These are phyloP conservation scores for Clusia tigrina DNA, from an alignment of 2,888 invertebrate species.

Conservation along the genomic window DNA sequence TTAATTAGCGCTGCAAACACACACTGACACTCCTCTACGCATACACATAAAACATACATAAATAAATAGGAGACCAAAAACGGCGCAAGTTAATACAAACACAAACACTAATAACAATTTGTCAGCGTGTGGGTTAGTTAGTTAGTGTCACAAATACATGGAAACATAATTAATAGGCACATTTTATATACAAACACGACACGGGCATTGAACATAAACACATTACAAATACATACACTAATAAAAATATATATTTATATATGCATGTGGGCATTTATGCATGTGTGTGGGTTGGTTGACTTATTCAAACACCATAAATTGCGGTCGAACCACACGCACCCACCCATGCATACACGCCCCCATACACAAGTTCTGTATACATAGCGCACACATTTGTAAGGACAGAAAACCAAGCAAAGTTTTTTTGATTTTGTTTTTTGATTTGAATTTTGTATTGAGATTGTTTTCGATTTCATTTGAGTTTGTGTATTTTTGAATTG, in stretches of 20 bases:
- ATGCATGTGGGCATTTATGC: conserved; percentile 7
- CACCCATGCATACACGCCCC: conserved; percentile 16
- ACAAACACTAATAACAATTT: too few species aligned
- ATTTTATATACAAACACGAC: too few species aligned
- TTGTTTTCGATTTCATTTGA: background rate
- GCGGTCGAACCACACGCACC: conserved; percentile 5
- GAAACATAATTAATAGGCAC: too few species aligned
- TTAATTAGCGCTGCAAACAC: too few species aligned
- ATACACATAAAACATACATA: too few species aligned
- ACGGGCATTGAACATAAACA: too few species aligned
- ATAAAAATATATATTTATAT: too few species aligned
- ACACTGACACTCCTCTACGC: too few species aligned
- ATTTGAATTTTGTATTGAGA: background rate
- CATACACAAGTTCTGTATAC: background rate
- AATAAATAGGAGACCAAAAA: too few species aligned
- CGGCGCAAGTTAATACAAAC: too few species aligned
- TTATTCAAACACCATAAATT: conserved; percentile 21
- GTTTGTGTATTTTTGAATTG: background rate
- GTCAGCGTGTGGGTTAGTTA: too few species aligned
- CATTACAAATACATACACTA: background rate
- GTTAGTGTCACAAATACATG: background rate
- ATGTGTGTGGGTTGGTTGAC: too few species aligned
- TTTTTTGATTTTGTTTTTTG: conserved; percentile 32
- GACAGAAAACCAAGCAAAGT: conserved; percentile 57
- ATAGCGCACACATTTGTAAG: conserved; percentile 24